Evolutionary conservation across 1,140 invertebrate genomes (phyloP).

Genomic region (Drosophila bocqueti): DNA sequence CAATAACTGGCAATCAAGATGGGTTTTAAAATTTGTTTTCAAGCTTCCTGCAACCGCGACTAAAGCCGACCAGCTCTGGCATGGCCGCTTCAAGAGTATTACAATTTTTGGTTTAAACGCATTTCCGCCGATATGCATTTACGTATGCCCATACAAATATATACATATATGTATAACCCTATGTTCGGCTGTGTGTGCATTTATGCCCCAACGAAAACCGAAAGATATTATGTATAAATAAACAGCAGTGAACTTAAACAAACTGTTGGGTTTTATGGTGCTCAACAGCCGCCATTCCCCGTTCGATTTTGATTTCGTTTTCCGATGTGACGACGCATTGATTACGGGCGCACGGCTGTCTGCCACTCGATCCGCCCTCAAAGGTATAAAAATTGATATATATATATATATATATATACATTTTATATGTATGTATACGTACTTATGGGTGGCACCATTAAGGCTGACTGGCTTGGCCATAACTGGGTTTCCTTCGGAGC

Average conservation of each 20-base stretch:
- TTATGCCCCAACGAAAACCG: conserved; percentile 39
- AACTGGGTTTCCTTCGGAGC: conserved; percentile 56
- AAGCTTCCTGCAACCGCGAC: conserved; percentile 25
- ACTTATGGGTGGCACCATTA: conserved; percentile 24
- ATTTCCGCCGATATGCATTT: conserved; percentile 58
- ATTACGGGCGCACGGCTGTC: conserved; percentile 67
- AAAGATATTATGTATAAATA: conserved; percentile 73
- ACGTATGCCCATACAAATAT: not conserved
- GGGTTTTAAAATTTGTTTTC: conserved; percentile 32
- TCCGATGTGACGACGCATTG: conserved; percentile 75
- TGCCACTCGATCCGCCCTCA: conserved; percentile 27
- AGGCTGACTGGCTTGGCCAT: conserved; percentile 42
- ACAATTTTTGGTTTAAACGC: conserved; percentile 57
- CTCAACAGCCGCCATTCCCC: conserved; percentile 12
- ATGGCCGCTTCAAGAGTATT: conserved; percentile 34
- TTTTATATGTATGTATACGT: not conserved
- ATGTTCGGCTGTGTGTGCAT: conserved; percentile 22
- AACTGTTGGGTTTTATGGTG: conserved; percentile 65
- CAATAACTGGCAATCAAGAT: conserved; percentile 34
- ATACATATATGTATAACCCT: not conserved
- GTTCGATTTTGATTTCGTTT: conserved; percentile 44
- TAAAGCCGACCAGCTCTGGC: conserved; percentile 21
- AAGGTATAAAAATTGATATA: conserved; percentile 2
- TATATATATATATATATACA: conserved; percentile 5
- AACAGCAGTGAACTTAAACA: conserved; percentile 77